phyloP scores from a whole-genome alignment of 2,888 invertebrate species.

The Asteroscopus sphinx region DNA sequence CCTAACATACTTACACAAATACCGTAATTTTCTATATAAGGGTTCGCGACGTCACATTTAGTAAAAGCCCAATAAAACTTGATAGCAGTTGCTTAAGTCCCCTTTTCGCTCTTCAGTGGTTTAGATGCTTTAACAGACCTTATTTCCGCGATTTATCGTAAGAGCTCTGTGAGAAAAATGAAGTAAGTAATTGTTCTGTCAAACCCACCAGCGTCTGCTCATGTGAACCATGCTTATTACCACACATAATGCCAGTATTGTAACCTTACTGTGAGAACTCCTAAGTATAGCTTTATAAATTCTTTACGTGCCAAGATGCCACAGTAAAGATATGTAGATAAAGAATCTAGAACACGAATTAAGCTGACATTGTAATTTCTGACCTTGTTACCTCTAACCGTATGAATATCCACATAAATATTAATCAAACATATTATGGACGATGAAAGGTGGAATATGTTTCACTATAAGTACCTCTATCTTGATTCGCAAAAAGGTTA shows the following conservation, averaged over 20 bases:
- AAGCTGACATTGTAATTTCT: conserved; percentile 57
- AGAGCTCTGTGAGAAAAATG: conserved; percentile 76
- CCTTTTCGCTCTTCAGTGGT: conserved; percentile 34
- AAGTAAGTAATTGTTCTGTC: conserved; percentile 77
- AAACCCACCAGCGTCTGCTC: conserved; percentile 67
- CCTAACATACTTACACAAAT: conserved; percentile 9
- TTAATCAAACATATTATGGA: conserved; percentile 61
- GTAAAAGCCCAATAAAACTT: conserved; percentile 58
- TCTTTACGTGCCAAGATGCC: conserved; percentile 53
- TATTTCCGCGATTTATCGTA: conserved; percentile 74
- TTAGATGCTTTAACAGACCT: conserved; percentile 62
- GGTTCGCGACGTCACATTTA: conserved; percentile 44
- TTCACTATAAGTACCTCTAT: conserved; percentile 54
- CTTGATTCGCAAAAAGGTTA: conserved; percentile 65
- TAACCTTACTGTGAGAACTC: conserved; percentile 73
- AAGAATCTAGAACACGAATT: conserved; percentile 58
- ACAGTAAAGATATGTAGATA: conserved; percentile 54
- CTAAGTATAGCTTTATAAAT: conserved; percentile 62
- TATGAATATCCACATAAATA: conserved; percentile 55
- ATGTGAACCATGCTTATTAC: conserved; percentile 78
- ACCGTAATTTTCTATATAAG: conserved; percentile 33
- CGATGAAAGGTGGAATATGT: conserved; percentile 57
- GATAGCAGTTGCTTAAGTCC: conserved; percentile 59
- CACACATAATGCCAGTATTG: conserved; percentile 58
- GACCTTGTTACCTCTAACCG: conserved; percentile 60